phyloP scores from a whole-genome alignment of 2,113 vertebrate species.

The Etheostoma cragini region DNA sequence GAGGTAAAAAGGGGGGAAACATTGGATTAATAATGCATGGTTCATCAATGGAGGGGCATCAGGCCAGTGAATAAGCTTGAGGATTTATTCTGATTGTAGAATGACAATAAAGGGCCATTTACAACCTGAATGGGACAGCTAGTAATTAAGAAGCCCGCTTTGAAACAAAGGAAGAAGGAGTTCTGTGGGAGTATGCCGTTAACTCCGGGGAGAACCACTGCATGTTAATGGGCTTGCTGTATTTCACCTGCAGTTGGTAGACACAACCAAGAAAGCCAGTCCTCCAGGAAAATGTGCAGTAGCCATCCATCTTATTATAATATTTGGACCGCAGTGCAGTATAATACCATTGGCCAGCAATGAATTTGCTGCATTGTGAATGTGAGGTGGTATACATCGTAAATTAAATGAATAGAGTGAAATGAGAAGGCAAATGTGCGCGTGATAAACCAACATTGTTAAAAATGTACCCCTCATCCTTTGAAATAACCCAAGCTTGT shows the following conservation, averaged over 20 bases:
- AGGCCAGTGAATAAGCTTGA: slow-evolving; percentile 77
- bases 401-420: slow-evolving; percentile 43
- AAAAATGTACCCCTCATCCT: slow-evolving; percentile 20
- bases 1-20: slow-evolving; percentile 63
- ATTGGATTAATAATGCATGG: slow-evolving; percentile 82
- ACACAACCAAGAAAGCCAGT: slow-evolving; percentile 53
- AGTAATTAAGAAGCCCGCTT: slow-evolving; percentile 83
- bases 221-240: slow-evolving; percentile 65
- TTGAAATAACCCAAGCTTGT: slow-evolving; percentile 21
- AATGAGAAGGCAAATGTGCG: slow-evolving; percentile 14
- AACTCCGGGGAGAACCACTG: slow-evolving; percentile 51
- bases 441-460: slow-evolving; percentile 28
- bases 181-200: slow-evolving; percentile 65
- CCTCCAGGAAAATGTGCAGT: slow-evolving; percentile 62
- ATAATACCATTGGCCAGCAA: slow-evolving; percentile 35
- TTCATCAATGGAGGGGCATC: slow-evolving; percentile 77
- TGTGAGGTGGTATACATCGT: slow-evolving; percentile 31
- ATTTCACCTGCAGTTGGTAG: slow-evolving; percentile 69
- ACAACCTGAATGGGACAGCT: slow-evolving; percentile 80
- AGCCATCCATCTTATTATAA: slow-evolving; percentile 71
- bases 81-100: slow-evolving; percentile 85
- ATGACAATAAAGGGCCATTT: slow-evolving; percentile 82
- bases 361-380: slow-evolving; percentile 59
- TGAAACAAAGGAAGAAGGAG: slow-evolving; percentile 80
- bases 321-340: slow-evolving; percentile 70